Base-by-base conservation (phyloP, 2,888 invertebrate species). In the Drosophila kuntzei region DNA sequence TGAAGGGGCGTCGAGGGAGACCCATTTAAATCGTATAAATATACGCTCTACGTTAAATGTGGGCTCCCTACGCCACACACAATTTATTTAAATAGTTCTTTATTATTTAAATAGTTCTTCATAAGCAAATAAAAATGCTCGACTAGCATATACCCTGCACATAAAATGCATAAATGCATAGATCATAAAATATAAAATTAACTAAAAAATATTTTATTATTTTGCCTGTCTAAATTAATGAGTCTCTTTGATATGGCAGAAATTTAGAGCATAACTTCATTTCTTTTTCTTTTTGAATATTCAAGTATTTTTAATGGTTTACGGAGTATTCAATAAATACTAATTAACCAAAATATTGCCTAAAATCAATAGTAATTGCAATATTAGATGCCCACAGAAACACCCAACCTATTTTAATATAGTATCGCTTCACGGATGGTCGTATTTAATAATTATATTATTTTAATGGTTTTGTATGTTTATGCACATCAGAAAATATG, bases 401-500 rank as follows among this genome's bases (percentile, higher is more conserved):
- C 34, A 18, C 2, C 9, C n/a, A 29, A 37, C 49, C 3, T 44
- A 47, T 51, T 50, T 44, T 22, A 51, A 44, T 18, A 41, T 22
- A 16, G 12, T 32, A 20, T 3, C 25, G 2, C 32, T 3, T 6
- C 0, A n/a, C 16, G 8, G n/a, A 16, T 29, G 53, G n/a, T 11
- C n/a, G 18, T 25, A 6, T 50, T 32, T 34, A 46, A 60, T 53
- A 63, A 32, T 12, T 64, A 44, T 54, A 53, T 65, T 55, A 39
- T 53, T 57, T 67, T 29, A 61, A 37, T 59, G 12, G 3, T 62
- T 60, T 55, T 65, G 53, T 66, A 66, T 63, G 49, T 66, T 67
- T 64, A 66, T 51, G 47, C 29, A 62, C 68, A 62, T 53, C 51
- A 53, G 29, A 59, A 72, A 76, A 69, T 81, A 43, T 79, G 72